Base-by-base conservation (phyloP, 1,140 invertebrate genomes). In the Cheumatopsyche charites region DNA sequence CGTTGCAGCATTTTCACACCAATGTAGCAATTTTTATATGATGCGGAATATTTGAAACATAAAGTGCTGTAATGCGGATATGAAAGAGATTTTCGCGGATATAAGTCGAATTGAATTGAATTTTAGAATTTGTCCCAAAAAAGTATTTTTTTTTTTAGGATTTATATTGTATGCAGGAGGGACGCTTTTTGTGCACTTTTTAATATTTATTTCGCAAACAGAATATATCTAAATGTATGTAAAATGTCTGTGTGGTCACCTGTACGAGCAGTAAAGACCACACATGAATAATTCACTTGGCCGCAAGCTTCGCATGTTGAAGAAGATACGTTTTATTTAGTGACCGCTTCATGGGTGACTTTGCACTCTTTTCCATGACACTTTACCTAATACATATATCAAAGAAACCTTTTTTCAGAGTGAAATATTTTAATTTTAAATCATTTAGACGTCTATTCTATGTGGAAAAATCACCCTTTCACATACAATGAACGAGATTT, bases 251-350 rank as follows among this genome's bases (percentile, higher is more conserved):
- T 15, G 15, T 67, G 42, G 42, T 47, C 21, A 62, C 61, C 21
- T 67, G 63, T 67, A n/a, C 1, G 15, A 21, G 43, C 21, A 5
- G 36, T 26, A 49, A 47, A 67, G 63, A 67, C 63, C 45, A 23
- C 42, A 67, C 63, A 67, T 67, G 63, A 67, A 67, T 67, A 67
- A 67, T 67, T 67, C 63, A 67, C 42, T 23, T 25, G 55, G 21
- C 55, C 23, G 55, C 42, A 45, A 49, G 63, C 42, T 42, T 9
- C 63, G 21, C 19, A 42, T 25, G 43, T 61, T 61, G 19, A 61
- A 26, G 55, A 9, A 25, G 63, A 47, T 67, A 67, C 21, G 25
- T 47, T 67, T 67, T 67, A 67, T 67, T 67, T 67, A 41, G 12
- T 26, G 42, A 63, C 29, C 62, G 42, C 42, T 63, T 63, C 62